A percentile compares a stretch with the other conserved stretches of the same genome.
Conservation (phyloP, 2,888 invertebrate species). For the Euspilapteryx auroguttella region DNA sequence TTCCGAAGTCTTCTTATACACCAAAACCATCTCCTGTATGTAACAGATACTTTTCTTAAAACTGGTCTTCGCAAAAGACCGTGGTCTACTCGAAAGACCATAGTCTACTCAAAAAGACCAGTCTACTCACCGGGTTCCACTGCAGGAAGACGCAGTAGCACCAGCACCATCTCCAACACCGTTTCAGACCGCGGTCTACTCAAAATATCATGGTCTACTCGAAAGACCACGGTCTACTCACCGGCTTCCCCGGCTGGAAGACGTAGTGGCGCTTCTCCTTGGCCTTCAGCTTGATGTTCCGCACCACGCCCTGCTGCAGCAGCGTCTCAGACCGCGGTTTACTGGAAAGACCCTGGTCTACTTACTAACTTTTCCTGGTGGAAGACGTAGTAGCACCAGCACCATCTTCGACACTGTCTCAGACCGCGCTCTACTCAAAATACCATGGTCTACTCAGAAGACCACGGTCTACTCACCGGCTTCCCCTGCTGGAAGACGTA, state of each 20-base stretch:
- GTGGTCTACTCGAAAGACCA: too few species aligned
- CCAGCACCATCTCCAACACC: neutral
- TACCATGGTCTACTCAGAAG: neutral
- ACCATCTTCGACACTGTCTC: neutral
- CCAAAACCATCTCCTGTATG: neutral
- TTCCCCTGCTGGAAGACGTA: constrained; percentile 82
- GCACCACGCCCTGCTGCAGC: constrained; percentile 89
- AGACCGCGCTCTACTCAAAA: neutral
- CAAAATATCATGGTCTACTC: neutral
- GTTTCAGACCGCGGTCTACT: neutral
- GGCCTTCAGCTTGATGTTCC: constrained; percentile 78
- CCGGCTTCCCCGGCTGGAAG: constrained; percentile 78
- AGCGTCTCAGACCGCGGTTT: too few species aligned
- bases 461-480: constrained; percentile 43
- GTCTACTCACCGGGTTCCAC: too few species aligned
- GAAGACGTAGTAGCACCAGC: too few species aligned
- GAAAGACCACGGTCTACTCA: constrained; percentile 16
- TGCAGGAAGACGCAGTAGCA: too few species aligned
- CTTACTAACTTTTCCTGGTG: too few species aligned
- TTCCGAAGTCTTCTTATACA: neutral
- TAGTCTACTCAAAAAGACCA: neutral
- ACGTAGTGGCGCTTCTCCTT: constrained; percentile 72
- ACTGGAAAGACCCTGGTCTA: too few species aligned
- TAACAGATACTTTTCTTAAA: neutral
- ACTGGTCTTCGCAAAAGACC: neutral